Conservation (phyloP, 2,113 vertebrate species). For the Lota lota region DNA sequence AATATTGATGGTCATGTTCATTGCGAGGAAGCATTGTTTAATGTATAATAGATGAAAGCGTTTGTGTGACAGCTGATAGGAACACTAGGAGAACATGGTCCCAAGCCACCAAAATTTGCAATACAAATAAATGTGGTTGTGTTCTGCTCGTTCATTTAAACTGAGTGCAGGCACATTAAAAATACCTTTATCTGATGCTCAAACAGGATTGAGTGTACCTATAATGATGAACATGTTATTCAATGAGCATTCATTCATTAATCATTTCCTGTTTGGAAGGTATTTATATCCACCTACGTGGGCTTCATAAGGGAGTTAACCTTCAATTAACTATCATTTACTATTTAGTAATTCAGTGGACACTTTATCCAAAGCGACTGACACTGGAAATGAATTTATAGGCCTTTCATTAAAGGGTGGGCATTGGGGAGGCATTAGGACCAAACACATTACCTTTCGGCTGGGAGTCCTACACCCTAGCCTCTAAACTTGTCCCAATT, state of each 20-base stretch:
- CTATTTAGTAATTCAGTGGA: no score
- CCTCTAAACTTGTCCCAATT: background rate
- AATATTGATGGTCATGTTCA: conserved; percentile 51
- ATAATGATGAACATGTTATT: background rate
- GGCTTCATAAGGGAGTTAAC: no score
- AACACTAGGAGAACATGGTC: conserved; percentile 26
- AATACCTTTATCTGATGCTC: background rate
- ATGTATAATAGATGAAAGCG: conserved; percentile 46
- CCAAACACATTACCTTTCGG: no score
- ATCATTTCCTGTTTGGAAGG: background rate
- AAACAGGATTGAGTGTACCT: background rate
- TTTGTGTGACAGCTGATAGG: conserved; percentile 26
- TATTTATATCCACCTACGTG: no score
- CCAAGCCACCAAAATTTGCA: background rate
- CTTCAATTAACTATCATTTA: no score
- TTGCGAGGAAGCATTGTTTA: conserved; percentile 29
- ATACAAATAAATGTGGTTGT: background rate
- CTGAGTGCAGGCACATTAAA: background rate
- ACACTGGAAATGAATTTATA: no score
- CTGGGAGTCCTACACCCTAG: no score
- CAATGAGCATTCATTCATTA: background rate
- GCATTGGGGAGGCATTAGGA: no score
- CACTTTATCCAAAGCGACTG: no score
- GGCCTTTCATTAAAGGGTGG: no score
- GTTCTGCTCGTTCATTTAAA: no score